These are phyloP conservation scores for Pipistrellus pygmaeus DNA, from an alignment of 2,797 vertebrate species.

Conservation along the genomic window DNA sequence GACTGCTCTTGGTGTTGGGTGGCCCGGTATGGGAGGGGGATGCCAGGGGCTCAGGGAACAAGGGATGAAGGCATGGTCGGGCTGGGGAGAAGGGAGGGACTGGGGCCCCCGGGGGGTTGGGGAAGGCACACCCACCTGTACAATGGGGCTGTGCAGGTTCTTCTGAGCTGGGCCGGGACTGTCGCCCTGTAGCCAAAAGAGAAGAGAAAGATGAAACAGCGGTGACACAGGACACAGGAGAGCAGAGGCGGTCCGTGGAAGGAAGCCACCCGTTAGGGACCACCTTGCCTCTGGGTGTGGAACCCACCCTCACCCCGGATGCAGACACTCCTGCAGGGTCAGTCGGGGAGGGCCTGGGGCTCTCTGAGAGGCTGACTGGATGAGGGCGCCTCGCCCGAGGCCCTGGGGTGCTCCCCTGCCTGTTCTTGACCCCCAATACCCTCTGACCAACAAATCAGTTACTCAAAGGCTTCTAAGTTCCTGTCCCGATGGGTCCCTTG, in stretches of 20 bases:
- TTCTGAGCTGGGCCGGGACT: constrained; percentile 91
- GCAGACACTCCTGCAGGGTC: neutral
- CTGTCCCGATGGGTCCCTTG: neutral
- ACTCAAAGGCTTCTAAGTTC: neutral
- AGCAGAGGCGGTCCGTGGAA: neutral
- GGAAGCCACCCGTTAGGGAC: neutral
- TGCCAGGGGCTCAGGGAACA: neutral
- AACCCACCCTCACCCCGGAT: neutral
- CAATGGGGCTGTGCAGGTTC: constrained; percentile 90
- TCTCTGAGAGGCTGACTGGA: neutral
- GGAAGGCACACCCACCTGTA: constrained; percentile 86
- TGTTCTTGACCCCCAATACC: neutral
- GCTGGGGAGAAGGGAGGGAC: neutral
- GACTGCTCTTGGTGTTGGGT: neutral
- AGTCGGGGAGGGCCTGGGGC: neutral
- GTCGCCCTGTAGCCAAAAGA: constrained; percentile 85
- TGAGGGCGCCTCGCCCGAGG: neutral
- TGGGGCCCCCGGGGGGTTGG: neutral
- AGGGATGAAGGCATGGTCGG: neutral
- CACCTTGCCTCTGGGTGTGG: neutral
- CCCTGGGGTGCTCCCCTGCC: neutral
- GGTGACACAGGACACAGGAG: fast-evolving
- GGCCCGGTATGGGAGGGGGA: neutral
- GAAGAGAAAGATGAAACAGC: constrained; percentile 64
- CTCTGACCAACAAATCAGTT: neutral